phyloP scores from a whole-genome alignment of 2,888 invertebrate genomes.

The Dicyrtomina minuta region DNA sequence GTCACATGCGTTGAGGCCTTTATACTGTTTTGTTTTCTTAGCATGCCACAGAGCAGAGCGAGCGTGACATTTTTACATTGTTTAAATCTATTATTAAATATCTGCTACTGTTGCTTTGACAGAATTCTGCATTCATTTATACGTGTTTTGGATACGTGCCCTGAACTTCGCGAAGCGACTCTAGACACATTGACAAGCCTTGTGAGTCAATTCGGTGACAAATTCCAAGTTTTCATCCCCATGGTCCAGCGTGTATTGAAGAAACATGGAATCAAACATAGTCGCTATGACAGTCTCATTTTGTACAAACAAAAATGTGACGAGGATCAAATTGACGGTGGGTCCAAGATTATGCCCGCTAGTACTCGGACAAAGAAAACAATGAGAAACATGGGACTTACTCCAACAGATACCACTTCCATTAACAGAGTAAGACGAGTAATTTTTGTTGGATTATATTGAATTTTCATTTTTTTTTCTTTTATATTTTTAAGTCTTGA shows the following conservation, averaged over 20 bases:
- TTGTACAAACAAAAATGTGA: conserved; percentile 56
- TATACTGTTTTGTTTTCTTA: too few relatives aligned
- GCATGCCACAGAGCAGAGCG: too few relatives aligned
- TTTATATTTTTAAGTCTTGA: neutral
- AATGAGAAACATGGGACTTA: conserved; percentile 59
- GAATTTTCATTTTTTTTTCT: neutral
- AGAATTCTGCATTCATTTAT: conserved; percentile 92
- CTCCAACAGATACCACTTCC: conserved; percentile 69
- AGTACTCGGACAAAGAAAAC: conserved; percentile 32
- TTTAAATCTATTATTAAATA: too few relatives aligned
- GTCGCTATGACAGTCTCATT: conserved; percentile 72
- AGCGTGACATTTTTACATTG: too few relatives aligned
- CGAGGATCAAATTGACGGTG: conserved; percentile 54
- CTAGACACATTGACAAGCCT: conserved; percentile 90
- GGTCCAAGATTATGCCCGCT: conserved; percentile 40
- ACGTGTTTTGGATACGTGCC: conserved; percentile 73
- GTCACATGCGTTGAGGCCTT: too few relatives aligned
- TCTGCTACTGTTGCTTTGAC: too few relatives aligned
- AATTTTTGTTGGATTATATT: neutral
- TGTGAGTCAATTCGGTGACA: conserved; percentile 82
- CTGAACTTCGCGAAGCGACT: conserved; percentile 73
- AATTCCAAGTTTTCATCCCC: conserved; percentile 89
- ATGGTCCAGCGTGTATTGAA: conserved; percentile 80
- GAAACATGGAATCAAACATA: conserved; percentile 76
- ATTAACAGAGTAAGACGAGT: conserved; percentile 67